phyloP scores from a whole-genome alignment of 1,140 invertebrate species.

The Caenorhabditis elegans region DNA sequence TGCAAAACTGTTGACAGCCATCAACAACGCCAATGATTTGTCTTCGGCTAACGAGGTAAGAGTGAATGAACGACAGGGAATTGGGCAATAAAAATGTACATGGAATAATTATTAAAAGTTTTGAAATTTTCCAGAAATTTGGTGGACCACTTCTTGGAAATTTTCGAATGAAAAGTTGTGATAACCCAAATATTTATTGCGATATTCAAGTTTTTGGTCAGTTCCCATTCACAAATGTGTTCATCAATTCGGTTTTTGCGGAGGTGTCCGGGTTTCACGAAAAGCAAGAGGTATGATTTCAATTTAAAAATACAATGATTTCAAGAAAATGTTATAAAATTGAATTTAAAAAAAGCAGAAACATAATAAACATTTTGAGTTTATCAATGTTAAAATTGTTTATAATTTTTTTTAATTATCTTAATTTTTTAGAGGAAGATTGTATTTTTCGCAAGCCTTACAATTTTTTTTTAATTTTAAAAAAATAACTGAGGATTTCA shows the following conservation, averaged over 20 bases:
- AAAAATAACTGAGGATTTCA: not conserved
- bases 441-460: not conserved
- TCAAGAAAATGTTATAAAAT: no score
- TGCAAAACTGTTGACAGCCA: slow-evolving; percentile 12
- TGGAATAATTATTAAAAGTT: no score
- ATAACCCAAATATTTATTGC: not conserved
- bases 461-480: no score
- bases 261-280: slow-evolving; percentile 35
- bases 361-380: no score
- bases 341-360: no score
- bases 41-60: slow-evolving; percentile 8
- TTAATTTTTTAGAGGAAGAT: no score
- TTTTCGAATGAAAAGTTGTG: slow-evolving; percentile 31
- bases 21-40: not conserved
- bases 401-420: no score
- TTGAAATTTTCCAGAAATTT: not conserved
- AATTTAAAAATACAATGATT: not conserved
- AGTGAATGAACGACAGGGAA: no score
- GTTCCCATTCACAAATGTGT: slow-evolving; percentile 34
- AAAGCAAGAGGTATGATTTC: slow-evolving; percentile 18
- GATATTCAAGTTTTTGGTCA: slow-evolving; percentile 28
- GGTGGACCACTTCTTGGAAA: not conserved
- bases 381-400: slow-evolving; percentile 47
- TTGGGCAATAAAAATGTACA: no score
- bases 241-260: slow-evolving; percentile 23